Evolutionary conservation across 1,140 invertebrate genomes (phyloP), one percentile per base, ranked within the genome.

Genomic region (Papilio machaon): DNA sequence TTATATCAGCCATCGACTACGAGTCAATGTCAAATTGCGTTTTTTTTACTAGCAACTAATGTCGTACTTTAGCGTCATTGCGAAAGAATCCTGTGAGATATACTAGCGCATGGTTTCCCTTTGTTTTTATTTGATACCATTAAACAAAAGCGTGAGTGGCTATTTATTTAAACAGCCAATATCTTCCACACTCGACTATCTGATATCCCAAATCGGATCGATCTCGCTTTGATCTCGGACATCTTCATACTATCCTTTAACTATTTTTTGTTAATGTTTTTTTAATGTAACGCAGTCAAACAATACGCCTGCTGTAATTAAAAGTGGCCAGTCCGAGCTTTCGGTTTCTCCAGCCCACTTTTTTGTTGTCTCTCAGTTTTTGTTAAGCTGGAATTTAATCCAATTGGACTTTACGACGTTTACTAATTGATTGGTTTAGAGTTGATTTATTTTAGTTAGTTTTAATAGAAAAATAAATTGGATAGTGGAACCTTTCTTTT

Each of bases 291-390:
- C 64, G 64, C 30, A 70, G 64, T 82, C 73, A 88, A 88, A 89
- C 90, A 91, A 91, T 88, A 82, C 85, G 85, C 83, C 86, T 86
- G 88, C 85, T 88, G 88, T 91, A 91, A 91, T 91, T 91, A 91
- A 91, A 90, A 91, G 87, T 87, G 83, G 86, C 86, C 85, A 81
- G 70, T 87, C 75, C 80, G 82, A 84, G 83, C 77, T 82, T 83
- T 80, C 83, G 83, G 80, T 80, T 81, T 38, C 38, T 87, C 82
- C 80, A 67, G 82, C 80, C 52, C 73, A n/a, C 80, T 88, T 89
- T 87, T 87, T 54, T 77, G 84, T 82, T 77, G 23, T 35, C 67
- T 49, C 35, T 60, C 74, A 81, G 88, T 88, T 90, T 85, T 89
- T 85, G 80, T 87, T 60, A 77, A 38, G 67, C 54, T 78, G 80